A percentile compares a stretch with the other conserved stretches of the same genome.
phyloP scores from a whole-genome alignment of 2,113 vertebrate genomes.

The Bothrops jararaca region DNA sequence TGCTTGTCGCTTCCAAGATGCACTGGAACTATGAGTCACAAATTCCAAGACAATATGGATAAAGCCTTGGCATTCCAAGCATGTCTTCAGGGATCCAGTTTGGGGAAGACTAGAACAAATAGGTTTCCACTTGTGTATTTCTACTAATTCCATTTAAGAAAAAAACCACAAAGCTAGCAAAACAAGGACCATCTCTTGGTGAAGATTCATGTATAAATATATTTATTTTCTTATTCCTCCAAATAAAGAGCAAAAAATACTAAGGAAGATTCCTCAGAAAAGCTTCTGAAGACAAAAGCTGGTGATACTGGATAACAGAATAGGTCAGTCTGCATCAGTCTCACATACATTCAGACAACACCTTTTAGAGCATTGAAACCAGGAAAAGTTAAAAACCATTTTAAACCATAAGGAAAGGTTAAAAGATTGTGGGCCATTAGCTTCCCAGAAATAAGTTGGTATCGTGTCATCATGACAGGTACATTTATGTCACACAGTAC shows the following conservation, averaged over 20 bases:
- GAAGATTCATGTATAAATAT: background rate
- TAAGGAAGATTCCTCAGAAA: background rate
- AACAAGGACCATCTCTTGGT: background rate
- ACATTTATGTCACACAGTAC: background rate
- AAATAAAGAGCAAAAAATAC: background rate
- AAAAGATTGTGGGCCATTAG: background rate
- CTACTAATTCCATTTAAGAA: background rate
- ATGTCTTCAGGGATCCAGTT: background rate
- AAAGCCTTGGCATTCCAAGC: background rate
- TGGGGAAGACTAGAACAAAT: background rate
- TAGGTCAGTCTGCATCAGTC: background rate
- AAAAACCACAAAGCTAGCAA: background rate
- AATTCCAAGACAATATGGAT: background rate
- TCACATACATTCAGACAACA: background rate
- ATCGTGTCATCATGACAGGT: background rate
- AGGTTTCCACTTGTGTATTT: background rate
- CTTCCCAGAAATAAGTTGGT: background rate
- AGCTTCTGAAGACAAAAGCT: background rate
- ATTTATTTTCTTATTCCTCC: background rate
- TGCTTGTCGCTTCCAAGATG: background rate
- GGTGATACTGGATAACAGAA: background rate
- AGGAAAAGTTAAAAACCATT: too few species aligned
- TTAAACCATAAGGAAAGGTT: background rate
- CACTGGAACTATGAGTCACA: background rate
- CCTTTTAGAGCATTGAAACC: background rate